Evolutionary conservation across 2,888 invertebrate species (phyloP).

Genomic region (Prosapia bicincta): DNA sequence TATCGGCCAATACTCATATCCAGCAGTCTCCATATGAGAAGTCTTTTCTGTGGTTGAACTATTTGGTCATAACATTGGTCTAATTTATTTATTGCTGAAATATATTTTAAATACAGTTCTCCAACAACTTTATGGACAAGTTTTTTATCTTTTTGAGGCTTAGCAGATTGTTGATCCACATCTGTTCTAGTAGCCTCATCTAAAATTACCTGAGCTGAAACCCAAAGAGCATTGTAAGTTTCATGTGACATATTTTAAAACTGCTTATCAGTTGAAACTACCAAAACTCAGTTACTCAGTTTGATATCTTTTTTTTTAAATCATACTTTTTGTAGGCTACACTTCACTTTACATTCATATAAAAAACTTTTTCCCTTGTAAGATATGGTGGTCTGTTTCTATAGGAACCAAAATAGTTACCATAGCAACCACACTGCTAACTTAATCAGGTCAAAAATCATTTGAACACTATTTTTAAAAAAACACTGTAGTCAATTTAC

Average conservation of each 20-base stretch:
- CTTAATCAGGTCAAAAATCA: too few relatives aligned
- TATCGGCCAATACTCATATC: constrained; percentile 72
- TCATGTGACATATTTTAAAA: constrained; percentile 62
- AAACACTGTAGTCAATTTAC: too few relatives aligned
- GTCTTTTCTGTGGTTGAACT: constrained; percentile 87
- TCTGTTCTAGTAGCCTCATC: constrained; percentile 60
- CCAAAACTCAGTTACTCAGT: too few relatives aligned
- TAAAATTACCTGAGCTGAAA: constrained; percentile 54
- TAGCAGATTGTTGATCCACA: constrained; percentile 53
- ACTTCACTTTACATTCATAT: too few relatives aligned
- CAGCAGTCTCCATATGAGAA: constrained; percentile 68
- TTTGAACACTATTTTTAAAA: too few relatives aligned
- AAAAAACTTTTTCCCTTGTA: too few relatives aligned
- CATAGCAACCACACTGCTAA: too few relatives aligned
- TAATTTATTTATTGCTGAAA: constrained; percentile 67
- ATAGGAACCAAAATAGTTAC: too few relatives aligned
- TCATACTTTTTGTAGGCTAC: too few relatives aligned
- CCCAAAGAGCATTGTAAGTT: constrained; percentile 68
- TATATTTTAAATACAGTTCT: constrained; percentile 77
- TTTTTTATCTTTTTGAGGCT: constrained; percentile 47
- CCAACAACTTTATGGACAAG: constrained; percentile 52
- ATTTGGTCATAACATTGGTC: constrained; percentile 86
- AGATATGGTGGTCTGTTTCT: too few relatives aligned
- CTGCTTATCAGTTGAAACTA: too few relatives aligned
- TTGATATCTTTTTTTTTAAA: too few relatives aligned